Evolutionary conservation across 2,888 invertebrate species (phyloP), one percentile per base, ranked within the genome.

Genomic region (Dioctria rufipes): DNA sequence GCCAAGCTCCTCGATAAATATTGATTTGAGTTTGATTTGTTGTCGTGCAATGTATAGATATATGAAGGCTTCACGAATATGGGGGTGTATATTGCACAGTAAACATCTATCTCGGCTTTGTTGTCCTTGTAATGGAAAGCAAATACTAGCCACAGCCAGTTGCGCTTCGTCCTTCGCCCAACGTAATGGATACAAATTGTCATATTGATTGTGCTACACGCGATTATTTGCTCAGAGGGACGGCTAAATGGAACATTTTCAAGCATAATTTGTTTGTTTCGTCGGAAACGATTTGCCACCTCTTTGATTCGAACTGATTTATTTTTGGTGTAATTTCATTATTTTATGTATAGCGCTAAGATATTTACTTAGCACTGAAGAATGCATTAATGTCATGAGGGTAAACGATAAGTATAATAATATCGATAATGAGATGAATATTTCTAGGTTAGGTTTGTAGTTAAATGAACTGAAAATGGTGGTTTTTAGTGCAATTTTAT

Each of bases 11-110:
- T 60, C 75, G n/a, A 75, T 75, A 75, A 75, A 75, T 75, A 75
- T 75, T 75, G 75, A 75, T 75, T 75, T 75, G 75, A 75, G 61
- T 75, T 75, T 75, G 75, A 75, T 75, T 75, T 75, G 75, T 60
- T 25, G 25, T 25, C 25, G 25, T 25, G 2, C 25, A 1, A 25
- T 25, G 25, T 25, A 25, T 25, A 25, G 25, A 25, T 75, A 75
- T 58, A 75, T 60, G 43, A 42, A 8, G 61, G 43, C 39, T 42
- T 11, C 42, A n/a, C 71, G 37, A 42, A 61, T 43, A 13, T 13
- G 61, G 60, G 46, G 40, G 43, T 11, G 39, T 43, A 13, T 61
- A n/a, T 40, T 8, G 42, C 43, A 73, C 42, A 6, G 75, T 43
- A 75, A 75, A 75, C 61, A 75, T 75, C 25, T 25, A 11, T 75